phyloP scores from a whole-genome alignment of 1,140 invertebrate genomes.

The Drosophila auraria region DNA sequence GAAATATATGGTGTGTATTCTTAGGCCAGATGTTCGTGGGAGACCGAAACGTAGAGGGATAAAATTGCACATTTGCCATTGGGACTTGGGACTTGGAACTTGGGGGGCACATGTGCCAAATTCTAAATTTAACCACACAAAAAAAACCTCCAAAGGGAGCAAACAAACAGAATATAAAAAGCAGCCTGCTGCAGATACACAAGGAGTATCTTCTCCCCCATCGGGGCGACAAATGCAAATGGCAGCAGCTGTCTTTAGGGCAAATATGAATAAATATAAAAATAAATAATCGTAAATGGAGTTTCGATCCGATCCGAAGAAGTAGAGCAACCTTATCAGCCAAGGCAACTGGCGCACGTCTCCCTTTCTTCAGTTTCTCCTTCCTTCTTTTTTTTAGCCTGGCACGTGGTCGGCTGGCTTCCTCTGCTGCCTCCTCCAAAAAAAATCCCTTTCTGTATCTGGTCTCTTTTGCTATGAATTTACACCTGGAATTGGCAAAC shows the following conservation, averaged over 20 bases:
- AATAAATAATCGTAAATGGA: constrained; percentile 34
- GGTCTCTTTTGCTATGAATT: constrained; percentile 57
- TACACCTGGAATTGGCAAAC: constrained; percentile 84
- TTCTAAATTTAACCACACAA: constrained; percentile 69
- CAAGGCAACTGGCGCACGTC: constrained; percentile 78
- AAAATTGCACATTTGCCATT: constrained; percentile 24
- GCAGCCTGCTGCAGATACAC: constrained; percentile 25
- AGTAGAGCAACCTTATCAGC: constrained; percentile 60
- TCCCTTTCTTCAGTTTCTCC: constrained; percentile 3
- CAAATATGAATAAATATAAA: constrained; percentile 66
- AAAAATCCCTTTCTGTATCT: constrained; percentile 45
- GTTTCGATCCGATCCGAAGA: constrained; percentile 21
- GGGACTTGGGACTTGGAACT: constrained; percentile 6
- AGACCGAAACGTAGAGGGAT: constrained; percentile 42
- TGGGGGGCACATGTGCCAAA: constrained; percentile 55
- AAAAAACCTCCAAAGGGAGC: constrained; percentile 35
- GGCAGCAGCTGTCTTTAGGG: constrained; percentile 56
- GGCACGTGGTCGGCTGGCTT: constrained; percentile 62
- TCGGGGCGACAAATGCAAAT: constrained; percentile 44
- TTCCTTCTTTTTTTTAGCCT: constrained; percentile 21
- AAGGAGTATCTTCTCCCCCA: constrained; percentile 52
- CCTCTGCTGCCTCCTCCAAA: constrained; percentile 28
- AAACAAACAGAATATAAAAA: constrained; percentile 19
- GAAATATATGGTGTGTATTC: constrained; percentile 41
- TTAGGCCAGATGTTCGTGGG: constrained; percentile 56